These are phyloP conservation scores for Drosophila mimetica DNA, from an alignment of 2,888 invertebrate species.

Conservation along the genomic window DNA sequence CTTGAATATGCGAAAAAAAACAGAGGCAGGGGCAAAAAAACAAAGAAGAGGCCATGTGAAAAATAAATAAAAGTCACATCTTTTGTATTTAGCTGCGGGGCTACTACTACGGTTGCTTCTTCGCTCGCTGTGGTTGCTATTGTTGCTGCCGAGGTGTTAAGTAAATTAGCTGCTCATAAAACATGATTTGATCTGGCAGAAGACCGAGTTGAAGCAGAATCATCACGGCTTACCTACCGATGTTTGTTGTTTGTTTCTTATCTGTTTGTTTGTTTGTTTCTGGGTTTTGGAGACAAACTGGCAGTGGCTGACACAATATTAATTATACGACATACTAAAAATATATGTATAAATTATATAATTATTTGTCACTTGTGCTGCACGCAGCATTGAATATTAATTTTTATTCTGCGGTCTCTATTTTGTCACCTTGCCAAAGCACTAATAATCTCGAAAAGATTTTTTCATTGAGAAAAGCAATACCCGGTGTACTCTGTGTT, in stretches of 20 bases:
- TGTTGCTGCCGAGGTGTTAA: slow-evolving; percentile 70
- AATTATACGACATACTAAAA: slow-evolving; percentile 12
- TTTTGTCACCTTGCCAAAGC: slow-evolving; percentile 66
- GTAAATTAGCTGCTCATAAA: slow-evolving; percentile 81
- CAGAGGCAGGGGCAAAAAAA: slow-evolving; percentile 12
- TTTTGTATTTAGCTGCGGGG: slow-evolving; percentile 48
- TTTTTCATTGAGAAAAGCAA: slow-evolving; percentile 45
- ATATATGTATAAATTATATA: slow-evolving; percentile 48
- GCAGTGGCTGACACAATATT: slow-evolving; percentile 55
- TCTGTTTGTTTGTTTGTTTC: slow-evolving; percentile 25
- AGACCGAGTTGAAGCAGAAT: slow-evolving; percentile 51
- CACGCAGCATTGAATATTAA: slow-evolving; percentile 73
- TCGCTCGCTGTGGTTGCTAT: slow-evolving; percentile 23
- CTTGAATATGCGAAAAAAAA: slow-evolving; percentile 36
- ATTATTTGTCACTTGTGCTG: slow-evolving; percentile 46
- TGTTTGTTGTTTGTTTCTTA: slow-evolving; percentile 45
- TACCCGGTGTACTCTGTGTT: slow-evolving; percentile 7
- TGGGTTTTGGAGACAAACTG: slow-evolving; percentile 73
- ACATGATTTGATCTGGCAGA: slow-evolving; percentile 73
- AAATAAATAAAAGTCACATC: slow-evolving; percentile 67
- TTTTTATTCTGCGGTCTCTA: slow-evolving; percentile 60
- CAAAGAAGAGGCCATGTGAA: slow-evolving; percentile 67
- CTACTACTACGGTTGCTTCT: slow-evolving; percentile 69
- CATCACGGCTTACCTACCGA: slow-evolving; percentile 45
- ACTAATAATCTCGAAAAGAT: slow-evolving; percentile 36